Evolutionary conservation across 2,113 vertebrate species (phyloP).

Genomic region (Microcebus jonahi): DNA sequence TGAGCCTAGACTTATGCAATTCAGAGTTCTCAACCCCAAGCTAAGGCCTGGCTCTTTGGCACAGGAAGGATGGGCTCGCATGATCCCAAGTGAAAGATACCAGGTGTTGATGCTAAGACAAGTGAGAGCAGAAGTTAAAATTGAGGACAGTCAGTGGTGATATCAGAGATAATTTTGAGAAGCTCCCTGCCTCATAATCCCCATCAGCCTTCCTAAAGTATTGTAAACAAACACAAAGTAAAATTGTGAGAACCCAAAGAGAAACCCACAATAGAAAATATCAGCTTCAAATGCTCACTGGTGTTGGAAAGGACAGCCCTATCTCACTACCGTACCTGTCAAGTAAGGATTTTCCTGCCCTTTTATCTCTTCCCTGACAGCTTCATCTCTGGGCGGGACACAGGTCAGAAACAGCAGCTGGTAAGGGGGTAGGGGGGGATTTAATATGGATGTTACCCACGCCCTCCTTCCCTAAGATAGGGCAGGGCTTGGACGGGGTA

Average conservation of each 20-base stretch:
- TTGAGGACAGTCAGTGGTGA: background rate
- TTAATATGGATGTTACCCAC: background rate
- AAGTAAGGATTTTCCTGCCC: background rate
- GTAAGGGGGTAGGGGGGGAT: background rate
- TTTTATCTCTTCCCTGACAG: background rate
- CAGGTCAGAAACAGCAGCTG: background rate
- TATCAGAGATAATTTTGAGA: background rate
- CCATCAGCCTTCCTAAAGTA: background rate
- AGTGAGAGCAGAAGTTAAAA: background rate
- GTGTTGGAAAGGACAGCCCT: background rate
- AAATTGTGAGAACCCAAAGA: background rate
- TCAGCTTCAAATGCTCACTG: background rate
- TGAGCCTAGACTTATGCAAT: background rate
- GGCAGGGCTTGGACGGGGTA: background rate
- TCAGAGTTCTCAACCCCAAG: background rate
- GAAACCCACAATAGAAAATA: background rate
- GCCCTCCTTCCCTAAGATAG: background rate
- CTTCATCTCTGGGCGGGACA: background rate
- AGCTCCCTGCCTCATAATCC: background rate
- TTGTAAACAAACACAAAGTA: background rate
- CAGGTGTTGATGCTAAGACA: background rate
- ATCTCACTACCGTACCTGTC: background rate
- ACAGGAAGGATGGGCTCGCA: background rate
- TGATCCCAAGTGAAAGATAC: background rate
- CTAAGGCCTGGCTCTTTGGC: background rate